Base-by-base conservation (phyloP, 2,888 invertebrate species). In the Strigamia maritima region DNA sequence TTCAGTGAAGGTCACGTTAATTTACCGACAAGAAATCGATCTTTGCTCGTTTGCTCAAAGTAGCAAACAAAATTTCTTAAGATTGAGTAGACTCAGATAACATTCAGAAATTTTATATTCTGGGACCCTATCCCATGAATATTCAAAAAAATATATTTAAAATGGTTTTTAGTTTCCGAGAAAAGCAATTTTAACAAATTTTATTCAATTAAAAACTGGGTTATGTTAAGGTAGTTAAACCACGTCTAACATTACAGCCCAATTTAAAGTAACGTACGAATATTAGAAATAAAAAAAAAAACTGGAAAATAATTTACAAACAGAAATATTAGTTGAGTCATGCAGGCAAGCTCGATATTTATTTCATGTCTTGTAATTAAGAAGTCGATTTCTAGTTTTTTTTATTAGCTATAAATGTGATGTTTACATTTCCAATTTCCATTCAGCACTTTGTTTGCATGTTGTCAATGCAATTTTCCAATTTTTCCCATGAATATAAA, bases 1-100 rank as follows among this genome's bases (percentile, higher is more conserved):
- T 19, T 54, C 54, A 54, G 19, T 54, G 54, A 54, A 54, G 54
- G 54, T 54, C 54, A 54, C 54, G 54, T n/a, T 54, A 54, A 54
- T 54, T 54, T 54, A 54, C 6, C n/a, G 19, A 54, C 54, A 54
- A 54, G 54, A 54, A 54, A 54, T 54, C 54, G 54, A 54, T 54
- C 54, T 54, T 54, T 54, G 54, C 54, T 54, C 54, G 54, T 54
- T 54, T 54, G 54, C 54, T 54, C 54, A 54, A 19, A 54, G 54
- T n/a, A 54, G 54, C 54, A 54, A 54, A 54, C 54, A 54, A 6
- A 35, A 54, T 54, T 54, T 54, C 54, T 19, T 22, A 19, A 0
- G 54, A 44, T 54, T 54, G 19, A 16, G n/a, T 7, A 7, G n/a
- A 19, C 54, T 54, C 54, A 22, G 54, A 54, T 54, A 54, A 54